These are phyloP conservation scores for Ascidia mentula DNA, from an alignment of 23 tunicate species.

Conservation along the genomic window DNA sequence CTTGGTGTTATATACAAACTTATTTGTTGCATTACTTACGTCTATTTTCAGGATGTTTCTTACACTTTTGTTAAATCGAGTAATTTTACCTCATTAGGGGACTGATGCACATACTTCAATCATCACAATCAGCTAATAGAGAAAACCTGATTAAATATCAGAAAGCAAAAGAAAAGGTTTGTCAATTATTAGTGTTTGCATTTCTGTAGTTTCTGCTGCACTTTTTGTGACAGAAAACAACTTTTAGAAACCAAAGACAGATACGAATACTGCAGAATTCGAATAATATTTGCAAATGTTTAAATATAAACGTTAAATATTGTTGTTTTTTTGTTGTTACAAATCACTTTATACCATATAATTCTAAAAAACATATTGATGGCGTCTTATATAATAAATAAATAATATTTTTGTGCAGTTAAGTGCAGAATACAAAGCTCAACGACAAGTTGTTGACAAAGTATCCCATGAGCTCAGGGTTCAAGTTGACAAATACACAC, in stretches of 20 bases:
- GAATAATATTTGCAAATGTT: too few species aligned
- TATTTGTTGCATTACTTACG: not conserved
- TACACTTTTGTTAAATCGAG: not conserved
- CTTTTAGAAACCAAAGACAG: too few species aligned
- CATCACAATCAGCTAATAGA: constrained; percentile 44
- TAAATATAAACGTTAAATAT: too few species aligned
- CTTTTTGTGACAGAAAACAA: not conserved
- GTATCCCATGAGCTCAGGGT: constrained; percentile 37
- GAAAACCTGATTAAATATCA: constrained; percentile 53
- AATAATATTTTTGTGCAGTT: constrained; percentile 43
- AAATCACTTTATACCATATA: too few species aligned
- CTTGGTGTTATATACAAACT: not conserved
- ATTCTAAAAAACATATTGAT: too few species aligned
- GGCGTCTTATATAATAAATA: too few species aligned
- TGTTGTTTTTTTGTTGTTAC: too few species aligned
- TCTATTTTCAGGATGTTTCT: too few species aligned
- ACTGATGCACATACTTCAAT: constrained; percentile 65
- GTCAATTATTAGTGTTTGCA: too few species aligned
- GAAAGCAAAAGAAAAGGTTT: constrained; percentile 37
- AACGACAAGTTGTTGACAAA: constrained; percentile 44
- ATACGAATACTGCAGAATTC: too few species aligned
- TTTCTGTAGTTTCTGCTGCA: too few species aligned
- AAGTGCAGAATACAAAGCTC: constrained; percentile 53
- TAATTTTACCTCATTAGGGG: constrained; percentile 41
- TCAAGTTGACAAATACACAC: constrained; percentile 53